These are phyloP conservation scores for Cotesia typhae DNA, from an alignment of 1,140 invertebrate genomes.

Conservation along the genomic window DNA sequence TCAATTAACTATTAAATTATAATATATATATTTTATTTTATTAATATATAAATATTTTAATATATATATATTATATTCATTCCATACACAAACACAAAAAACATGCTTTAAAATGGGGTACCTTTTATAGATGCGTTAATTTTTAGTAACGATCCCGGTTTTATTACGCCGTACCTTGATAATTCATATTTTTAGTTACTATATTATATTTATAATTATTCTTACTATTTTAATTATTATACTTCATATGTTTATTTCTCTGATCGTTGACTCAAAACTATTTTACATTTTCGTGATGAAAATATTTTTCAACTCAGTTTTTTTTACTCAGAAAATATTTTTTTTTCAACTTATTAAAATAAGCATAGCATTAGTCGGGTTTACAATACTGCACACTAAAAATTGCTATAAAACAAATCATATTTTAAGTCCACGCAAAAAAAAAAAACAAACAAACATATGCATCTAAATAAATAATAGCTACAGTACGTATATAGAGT, in stretches of 20 bases:
- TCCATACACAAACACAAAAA: slow-evolving; percentile 51
- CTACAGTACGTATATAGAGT: slow-evolving; percentile 59
- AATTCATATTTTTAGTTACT: not conserved
- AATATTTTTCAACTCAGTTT: no score
- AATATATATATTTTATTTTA: slow-evolving; percentile 61
- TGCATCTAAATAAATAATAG: slow-evolving; percentile 55
- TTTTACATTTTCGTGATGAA: not conserved
- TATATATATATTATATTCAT: slow-evolving; percentile 56
- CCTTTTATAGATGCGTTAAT: slow-evolving; percentile 52
- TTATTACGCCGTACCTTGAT: slow-evolving; percentile 60
- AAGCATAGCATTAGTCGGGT: not conserved
- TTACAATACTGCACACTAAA: slow-evolving; percentile 6
- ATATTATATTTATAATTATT: not conserved
- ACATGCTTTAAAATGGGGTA: slow-evolving; percentile 60
- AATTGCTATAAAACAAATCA: slow-evolving; percentile 16
- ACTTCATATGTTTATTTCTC: slow-evolving; percentile 31
- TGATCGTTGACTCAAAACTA: slow-evolving; percentile 1
- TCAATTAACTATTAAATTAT: slow-evolving; percentile 8
- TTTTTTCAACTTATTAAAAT: no score
- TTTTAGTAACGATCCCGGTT: slow-evolving; percentile 53
- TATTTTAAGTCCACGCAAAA: slow-evolving; percentile 51
- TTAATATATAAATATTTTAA: slow-evolving; percentile 27
- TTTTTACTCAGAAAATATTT: not conserved
- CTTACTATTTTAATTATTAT: slow-evolving; percentile 30
- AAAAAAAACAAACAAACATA: slow-evolving; percentile 45